Evolutionary conservation across 2,113 vertebrate species (phyloP).

Genomic region (Forbesichthys agassizii): DNA sequence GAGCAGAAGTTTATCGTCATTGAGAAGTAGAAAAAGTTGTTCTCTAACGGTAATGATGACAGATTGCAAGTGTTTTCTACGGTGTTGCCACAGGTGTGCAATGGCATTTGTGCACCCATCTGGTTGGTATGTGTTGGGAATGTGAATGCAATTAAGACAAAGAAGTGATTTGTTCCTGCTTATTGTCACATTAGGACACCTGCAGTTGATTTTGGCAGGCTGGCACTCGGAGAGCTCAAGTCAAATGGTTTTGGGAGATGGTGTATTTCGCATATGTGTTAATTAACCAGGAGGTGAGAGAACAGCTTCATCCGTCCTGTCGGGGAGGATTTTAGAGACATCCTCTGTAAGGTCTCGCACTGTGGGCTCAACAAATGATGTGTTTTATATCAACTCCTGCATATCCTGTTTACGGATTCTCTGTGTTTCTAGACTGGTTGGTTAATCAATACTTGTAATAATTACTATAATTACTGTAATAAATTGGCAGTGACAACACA

Average conservation of each 20-base stretch:
- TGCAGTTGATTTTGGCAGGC: constrained; percentile 62
- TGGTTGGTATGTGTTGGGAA: constrained; percentile 42
- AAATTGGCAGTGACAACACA: background rate
- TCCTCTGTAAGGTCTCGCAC: background rate
- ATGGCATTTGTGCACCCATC: constrained; percentile 34
- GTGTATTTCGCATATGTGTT: constrained; percentile 52
- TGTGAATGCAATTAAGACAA: constrained; percentile 62
- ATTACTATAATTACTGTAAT: background rate
- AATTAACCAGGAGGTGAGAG: constrained; percentile 62
- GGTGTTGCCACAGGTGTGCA: constrained; percentile 18
- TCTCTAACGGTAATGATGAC: constrained; percentile 13
- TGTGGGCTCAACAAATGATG: background rate
- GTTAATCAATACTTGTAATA: too few species aligned
- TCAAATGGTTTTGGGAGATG: constrained; percentile 41
- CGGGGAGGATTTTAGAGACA: constrained; percentile 12
- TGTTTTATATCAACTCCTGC: constrained; percentile 10
- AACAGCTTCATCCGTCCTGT: constrained; percentile 33
- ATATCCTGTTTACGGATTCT: background rate
- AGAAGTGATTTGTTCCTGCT: constrained; percentile 58
- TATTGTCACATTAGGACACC: constrained; percentile 53
- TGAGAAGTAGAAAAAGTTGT: constrained; percentile 12
- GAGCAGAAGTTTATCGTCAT: constrained; percentile 2
- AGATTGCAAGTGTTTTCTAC: constrained; percentile 10
- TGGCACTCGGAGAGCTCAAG: constrained; percentile 48
- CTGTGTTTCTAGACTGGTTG: too few species aligned